Evolutionary conservation across 2,797 vertebrate species (phyloP).

Genomic region (Ceryle rudis): DNA sequence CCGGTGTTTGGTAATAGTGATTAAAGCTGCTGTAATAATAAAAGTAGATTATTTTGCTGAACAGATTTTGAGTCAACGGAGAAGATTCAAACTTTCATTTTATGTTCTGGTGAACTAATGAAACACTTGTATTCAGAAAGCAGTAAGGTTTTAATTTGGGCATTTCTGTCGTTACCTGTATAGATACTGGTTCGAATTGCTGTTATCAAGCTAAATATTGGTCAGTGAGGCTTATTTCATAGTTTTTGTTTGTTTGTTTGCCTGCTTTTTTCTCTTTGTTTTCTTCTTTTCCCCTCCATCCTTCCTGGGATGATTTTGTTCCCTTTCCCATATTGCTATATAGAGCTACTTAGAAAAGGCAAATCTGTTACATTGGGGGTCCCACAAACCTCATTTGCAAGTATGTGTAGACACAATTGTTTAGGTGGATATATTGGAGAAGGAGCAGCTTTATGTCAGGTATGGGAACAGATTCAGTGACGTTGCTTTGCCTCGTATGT

Average conservation of each 20-base stretch:
- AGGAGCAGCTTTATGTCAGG: not conserved
- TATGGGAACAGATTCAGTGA: not conserved
- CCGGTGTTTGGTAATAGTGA: slow-evolving; percentile 10
- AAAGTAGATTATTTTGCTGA: not conserved
- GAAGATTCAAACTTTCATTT: not conserved
- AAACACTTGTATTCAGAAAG: not conserved
- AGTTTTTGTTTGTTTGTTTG: too few relatives aligned
- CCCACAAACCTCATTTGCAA: not conserved
- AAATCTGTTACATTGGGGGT: not conserved
- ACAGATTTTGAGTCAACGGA: not conserved
- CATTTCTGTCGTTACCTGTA: not conserved
- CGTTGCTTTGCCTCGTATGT: not conserved
- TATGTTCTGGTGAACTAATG: not conserved
- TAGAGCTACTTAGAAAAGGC: not conserved
- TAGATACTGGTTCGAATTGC: not conserved
- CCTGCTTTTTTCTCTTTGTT: too few relatives aligned
- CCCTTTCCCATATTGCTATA: not conserved
- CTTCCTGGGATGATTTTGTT: not conserved
- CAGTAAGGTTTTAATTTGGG: not conserved
- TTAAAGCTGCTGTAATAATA: not conserved
- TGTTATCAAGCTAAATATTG: not conserved
- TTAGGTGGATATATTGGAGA: not conserved
- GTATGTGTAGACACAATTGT: not conserved
- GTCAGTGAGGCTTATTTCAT: not conserved
- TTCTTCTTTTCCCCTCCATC: rapidly evolving